Conservation (phyloP, 2,113 vertebrate species). For the Vulpes ferrilata region DNA sequence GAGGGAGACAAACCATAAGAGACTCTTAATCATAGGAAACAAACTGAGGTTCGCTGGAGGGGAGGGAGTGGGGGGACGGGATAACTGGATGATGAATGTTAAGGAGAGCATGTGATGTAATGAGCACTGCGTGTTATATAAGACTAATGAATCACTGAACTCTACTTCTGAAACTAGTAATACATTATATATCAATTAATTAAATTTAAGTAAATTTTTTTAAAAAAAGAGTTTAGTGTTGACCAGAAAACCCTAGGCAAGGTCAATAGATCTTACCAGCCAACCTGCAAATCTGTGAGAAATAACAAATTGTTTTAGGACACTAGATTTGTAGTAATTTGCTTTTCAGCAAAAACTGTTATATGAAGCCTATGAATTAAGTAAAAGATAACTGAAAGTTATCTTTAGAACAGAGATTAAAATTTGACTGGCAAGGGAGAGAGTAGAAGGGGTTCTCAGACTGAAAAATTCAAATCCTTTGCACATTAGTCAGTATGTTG, state of each 20-base stretch:
- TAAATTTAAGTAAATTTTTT: too few species aligned
- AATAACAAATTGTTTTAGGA: conserved; percentile 30
- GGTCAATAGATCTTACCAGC: background rate
- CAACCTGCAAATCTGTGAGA: background rate
- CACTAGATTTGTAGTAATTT: background rate
- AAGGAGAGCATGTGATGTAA: too few species aligned
- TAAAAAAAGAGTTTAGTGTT: background rate
- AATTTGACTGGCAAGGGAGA: background rate
- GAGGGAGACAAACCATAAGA: too few species aligned
- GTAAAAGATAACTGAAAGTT: background rate
- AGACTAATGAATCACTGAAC: too few species aligned
- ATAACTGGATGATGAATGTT: too few species aligned
- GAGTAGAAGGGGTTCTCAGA: background rate
- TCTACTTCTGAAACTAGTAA: too few species aligned
- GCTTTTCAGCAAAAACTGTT: background rate
- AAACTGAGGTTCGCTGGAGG: too few species aligned
- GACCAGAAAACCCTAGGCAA: background rate
- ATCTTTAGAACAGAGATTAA: conserved; percentile 42
- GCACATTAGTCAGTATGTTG: background rate
- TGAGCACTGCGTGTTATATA: too few species aligned
- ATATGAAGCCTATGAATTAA: background rate
- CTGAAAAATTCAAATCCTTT: background rate
- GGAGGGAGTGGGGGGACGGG: too few species aligned
- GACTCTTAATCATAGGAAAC: too few species aligned
- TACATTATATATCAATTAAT: too few species aligned